phyloP scores from a whole-genome alignment of 2,113 vertebrate genomes.

The Halichoeres trimaculatus region DNA sequence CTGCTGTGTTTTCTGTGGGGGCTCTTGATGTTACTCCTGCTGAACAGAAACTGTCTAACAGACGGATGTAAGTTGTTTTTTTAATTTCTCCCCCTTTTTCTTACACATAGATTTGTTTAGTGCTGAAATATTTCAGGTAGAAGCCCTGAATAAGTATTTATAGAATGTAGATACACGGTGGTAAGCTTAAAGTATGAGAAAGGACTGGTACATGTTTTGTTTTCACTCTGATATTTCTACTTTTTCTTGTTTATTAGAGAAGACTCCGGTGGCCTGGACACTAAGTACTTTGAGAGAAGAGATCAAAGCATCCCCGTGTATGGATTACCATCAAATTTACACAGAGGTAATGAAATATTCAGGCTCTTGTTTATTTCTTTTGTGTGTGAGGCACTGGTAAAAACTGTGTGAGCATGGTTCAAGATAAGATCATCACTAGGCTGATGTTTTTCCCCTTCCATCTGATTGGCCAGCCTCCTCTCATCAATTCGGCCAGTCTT shows the following conservation, averaged over 20 bases:
- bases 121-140: no score
- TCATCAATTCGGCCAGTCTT: no score
- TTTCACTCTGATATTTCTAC: no score
- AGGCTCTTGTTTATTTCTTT: background rate
- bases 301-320: conserved; percentile 90
- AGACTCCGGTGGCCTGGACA: conserved; percentile 85
- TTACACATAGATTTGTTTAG: background rate
- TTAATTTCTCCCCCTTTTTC: background rate
- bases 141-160: no score
- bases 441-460: no score
- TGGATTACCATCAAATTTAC: conserved; percentile 84
- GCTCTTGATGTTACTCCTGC: conserved; percentile 51
- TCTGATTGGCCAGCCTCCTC: no score
- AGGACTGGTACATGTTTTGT: no score
- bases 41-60: conserved; percentile 70
- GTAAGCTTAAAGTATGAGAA: no score
- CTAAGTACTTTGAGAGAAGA: conserved; percentile 92
- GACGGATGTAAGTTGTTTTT: conserved; percentile 67
- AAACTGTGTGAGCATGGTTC: background rate
- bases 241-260: conserved; percentile 63
- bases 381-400: no score
- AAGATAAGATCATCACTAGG: no score
- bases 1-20: conserved; percentile 52
- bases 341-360: conserved; percentile 60
- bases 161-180: no score